These are phyloP conservation scores for pig (Sus scrofa) DNA, from an alignment of 2,113 vertebrate species.

Conservation along the genomic window DNA sequence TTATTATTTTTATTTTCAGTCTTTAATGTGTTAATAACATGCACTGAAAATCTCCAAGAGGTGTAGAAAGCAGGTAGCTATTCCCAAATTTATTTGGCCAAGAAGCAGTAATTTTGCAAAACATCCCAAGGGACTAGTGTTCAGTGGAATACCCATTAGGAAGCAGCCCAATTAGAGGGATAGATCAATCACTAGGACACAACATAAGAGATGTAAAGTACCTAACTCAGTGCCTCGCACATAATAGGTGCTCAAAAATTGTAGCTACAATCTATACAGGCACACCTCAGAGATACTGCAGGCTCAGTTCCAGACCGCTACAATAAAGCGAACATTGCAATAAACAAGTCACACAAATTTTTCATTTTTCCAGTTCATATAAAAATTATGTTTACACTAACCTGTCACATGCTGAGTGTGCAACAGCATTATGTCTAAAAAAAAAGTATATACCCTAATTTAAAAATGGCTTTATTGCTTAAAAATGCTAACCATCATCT, in stretches of 20 bases:
- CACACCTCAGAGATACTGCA: neutral
- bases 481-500: neutral
- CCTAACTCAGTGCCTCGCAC: neutral
- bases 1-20: neutral
- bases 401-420: neutral
- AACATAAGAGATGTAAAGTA: neutral
- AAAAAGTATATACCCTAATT: neutral
- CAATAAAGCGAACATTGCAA: neutral
- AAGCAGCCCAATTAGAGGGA: neutral
- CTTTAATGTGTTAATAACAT: neutral
- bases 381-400: neutral
- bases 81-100: slow-evolving; percentile 31
- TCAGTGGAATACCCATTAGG: neutral
- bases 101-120: slow-evolving; percentile 14
- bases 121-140: neutral
- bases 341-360: neutral
- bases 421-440: neutral
- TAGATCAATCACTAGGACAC: neutral
- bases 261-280: neutral
- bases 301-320: neutral
- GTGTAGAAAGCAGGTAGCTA: neutral
- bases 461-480: neutral
- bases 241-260: neutral
- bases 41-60: neutral
- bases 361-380: neutral